Evolutionary conservation across 2,888 invertebrate species (phyloP).

Genomic region (Mythimna albipuncta): DNA sequence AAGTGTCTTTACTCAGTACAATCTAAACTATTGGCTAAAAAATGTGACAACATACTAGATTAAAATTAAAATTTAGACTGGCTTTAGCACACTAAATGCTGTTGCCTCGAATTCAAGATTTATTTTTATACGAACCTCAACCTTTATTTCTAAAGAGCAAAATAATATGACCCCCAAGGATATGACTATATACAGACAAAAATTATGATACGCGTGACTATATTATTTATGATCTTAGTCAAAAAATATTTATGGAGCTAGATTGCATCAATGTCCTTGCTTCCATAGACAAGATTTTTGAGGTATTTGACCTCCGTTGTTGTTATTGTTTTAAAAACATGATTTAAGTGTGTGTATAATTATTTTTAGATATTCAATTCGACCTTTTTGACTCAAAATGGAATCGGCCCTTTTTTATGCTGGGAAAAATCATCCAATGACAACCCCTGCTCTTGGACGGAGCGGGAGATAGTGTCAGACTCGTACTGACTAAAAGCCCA

Average conservation of each 20-base stretch:
- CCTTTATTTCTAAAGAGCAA: slow-evolving; percentile 1
- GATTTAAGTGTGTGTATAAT: background rate
- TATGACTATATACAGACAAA: slow-evolving; percentile 3
- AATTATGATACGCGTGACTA: slow-evolving; percentile 10
- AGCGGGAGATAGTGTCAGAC: too few relatives aligned
- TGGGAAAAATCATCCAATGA: too few relatives aligned
- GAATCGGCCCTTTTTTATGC: too few relatives aligned
- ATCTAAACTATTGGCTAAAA: too few relatives aligned
- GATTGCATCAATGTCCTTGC: slow-evolving; percentile 9
- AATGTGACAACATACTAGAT: too few relatives aligned
- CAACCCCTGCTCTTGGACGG: too few relatives aligned
- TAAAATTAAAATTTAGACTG: background rate
- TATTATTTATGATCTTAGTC: background rate
- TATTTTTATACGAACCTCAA: background rate
- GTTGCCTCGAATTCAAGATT: background rate
- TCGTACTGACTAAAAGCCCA: too few relatives aligned
- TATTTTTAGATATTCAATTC: background rate
- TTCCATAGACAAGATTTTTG: slow-evolving; percentile 7
- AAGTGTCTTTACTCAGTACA: too few relatives aligned
- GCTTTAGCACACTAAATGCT: background rate
- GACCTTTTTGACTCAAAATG: background rate
- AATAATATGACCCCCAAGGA: slow-evolving; percentile 7
- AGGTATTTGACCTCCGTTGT: slow-evolving; percentile 20
- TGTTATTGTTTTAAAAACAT: background rate
- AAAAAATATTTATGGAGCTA: slow-evolving; percentile 2